Conservation (phyloP, 2,797 vertebrate genomes). For the Acanthurus tractus region DNA sequence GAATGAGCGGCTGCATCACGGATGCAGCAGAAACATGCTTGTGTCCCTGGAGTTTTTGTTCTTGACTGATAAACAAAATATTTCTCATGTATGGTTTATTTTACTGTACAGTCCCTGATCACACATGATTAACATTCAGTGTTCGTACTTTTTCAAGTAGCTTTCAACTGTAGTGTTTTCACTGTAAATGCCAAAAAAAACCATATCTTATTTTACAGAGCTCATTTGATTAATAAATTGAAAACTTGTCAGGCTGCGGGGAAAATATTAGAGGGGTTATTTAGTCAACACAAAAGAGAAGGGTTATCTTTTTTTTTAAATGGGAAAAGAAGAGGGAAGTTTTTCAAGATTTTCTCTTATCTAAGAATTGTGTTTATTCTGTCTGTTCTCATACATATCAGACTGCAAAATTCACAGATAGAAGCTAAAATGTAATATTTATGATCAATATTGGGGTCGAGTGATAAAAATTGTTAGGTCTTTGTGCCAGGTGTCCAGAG, state of each 20-base stretch:
- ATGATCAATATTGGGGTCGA: too few species aligned
- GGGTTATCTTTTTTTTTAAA: neutral
- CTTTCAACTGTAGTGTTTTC: neutral
- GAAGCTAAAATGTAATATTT: too few species aligned
- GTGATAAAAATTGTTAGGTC: too few species aligned
- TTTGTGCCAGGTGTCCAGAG: too few species aligned
- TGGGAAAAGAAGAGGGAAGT: neutral
- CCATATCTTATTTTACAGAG: neutral
- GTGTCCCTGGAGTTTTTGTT: constrained; percentile 1
- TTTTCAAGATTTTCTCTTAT: neutral
- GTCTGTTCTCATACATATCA: neutral
- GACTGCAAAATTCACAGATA: neutral
- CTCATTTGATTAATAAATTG: neutral
- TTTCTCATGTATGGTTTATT: neutral
- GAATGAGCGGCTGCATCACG: neutral
- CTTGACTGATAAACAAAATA: neutral
- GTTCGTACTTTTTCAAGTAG: neutral
- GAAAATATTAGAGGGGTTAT: too few species aligned
- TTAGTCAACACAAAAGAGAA: neutral
- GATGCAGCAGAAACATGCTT: neutral
- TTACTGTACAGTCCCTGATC: neutral
- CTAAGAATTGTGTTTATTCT: neutral
- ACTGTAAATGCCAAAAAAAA: neutral
- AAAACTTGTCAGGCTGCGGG: neutral
- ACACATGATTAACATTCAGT: neutral